Conservation (phyloP, 2,888 invertebrate species). For the Muschampia plurimacula region DNA sequence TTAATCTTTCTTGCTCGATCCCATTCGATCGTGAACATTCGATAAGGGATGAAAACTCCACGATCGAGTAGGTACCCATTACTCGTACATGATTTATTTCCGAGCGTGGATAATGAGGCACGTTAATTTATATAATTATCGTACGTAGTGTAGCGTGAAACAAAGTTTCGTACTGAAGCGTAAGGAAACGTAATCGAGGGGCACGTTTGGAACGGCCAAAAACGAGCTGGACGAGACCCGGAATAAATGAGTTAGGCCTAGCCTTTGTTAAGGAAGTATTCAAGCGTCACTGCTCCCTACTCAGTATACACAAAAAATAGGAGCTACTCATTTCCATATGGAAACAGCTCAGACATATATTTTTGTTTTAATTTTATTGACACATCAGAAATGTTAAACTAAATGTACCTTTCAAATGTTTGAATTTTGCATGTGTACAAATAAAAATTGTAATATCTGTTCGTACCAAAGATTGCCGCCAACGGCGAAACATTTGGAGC, state of each 20-base stretch:
- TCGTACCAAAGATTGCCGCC: constrained; percentile 64
- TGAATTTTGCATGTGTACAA: neutral
- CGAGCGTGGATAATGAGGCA: constrained; percentile 36
- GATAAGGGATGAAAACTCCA: constrained; percentile 28
- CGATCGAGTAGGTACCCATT: constrained; percentile 20
- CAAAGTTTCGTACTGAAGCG: constrained; percentile 45
- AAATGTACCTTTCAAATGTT: neutral
- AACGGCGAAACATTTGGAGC: constrained; percentile 61
- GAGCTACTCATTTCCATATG: neutral
- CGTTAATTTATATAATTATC: constrained; percentile 42
- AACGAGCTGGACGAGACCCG: constrained; percentile 42
- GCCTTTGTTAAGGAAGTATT: constrained; percentile 27
- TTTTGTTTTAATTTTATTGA: neutral
- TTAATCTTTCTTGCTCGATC: constrained; percentile 26
- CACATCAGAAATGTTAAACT: neutral
- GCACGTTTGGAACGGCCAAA: constrained; percentile 44
- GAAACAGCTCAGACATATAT: neutral
- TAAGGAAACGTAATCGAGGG: constrained; percentile 43
- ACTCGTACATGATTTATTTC: constrained; percentile 33
- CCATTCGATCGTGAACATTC: constrained; percentile 25
- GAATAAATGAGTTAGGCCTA: constrained; percentile 42
- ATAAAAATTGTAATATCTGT: constrained; percentile 53
- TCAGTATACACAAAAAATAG: neutral
- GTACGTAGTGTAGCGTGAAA: constrained; percentile 41
- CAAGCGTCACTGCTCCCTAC: constrained; percentile 28